Evolutionary conservation across 2,113 vertebrate genomes (phyloP).

Genomic region (Oxyruncus cristatus): DNA sequence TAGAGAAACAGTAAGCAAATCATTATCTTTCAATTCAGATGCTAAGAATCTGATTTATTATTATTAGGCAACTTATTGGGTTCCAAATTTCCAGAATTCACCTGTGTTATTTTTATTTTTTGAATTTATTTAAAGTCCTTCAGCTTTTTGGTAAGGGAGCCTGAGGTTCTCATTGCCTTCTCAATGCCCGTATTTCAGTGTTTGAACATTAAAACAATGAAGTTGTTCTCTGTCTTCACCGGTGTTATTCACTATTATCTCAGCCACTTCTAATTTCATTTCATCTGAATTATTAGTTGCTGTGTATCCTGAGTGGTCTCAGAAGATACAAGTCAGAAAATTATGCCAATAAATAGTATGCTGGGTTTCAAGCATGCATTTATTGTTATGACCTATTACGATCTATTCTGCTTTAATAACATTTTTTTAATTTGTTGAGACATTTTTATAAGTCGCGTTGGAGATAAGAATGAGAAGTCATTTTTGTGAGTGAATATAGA

Average conservation of each 20-base stretch:
- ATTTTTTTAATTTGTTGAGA: not conserved
- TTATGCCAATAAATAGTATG: not conserved
- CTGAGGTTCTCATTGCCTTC: not conserved
- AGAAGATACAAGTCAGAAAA: not conserved
- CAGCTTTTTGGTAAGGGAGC: not conserved
- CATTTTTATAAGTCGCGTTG: not conserved
- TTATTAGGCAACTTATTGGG: not conserved
- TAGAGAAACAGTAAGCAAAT: not conserved
- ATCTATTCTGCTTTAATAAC: not conserved
- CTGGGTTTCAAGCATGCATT: not conserved
- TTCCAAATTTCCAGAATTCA: not conserved
- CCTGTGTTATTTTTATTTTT: not conserved
- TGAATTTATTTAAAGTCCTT: not conserved
- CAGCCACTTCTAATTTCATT: not conserved
- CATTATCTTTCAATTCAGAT: not conserved
- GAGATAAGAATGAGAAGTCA: not conserved
- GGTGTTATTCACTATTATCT: not conserved
- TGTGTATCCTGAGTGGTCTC: not conserved
- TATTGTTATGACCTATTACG: not conserved
- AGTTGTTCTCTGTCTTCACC: not conserved
- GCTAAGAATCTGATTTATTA: not conserved
- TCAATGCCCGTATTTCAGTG: not conserved
- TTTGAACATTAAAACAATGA: not conserved
- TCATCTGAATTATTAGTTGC: not conserved
- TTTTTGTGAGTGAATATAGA: not conserved